Conservation (phyloP, 2,797 vertebrate genomes). For the Hydrolagus colliei region DNA sequence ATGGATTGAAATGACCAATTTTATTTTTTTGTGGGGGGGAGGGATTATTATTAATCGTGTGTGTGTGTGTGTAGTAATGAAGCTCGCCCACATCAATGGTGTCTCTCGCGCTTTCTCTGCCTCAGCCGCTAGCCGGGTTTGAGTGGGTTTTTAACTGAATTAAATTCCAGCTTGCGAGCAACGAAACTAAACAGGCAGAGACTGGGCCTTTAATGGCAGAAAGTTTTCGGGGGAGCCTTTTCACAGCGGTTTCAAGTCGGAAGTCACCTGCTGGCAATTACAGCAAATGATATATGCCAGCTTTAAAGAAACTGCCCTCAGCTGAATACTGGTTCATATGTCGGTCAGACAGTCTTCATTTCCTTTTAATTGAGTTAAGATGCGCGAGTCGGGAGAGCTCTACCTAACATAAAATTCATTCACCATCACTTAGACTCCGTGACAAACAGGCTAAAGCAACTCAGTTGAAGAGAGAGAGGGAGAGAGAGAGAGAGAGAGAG, state of each 20-base stretch:
- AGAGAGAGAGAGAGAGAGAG: no score
- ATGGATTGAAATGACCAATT: no score
- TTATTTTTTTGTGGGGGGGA: no score
- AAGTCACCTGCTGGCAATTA: constrained; percentile 64
- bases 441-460: constrained; percentile 20
- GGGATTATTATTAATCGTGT: no score
- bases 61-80: no score
- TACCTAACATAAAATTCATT: constrained; percentile 55
- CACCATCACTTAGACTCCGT: no score
- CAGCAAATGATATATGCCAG: constrained; percentile 59
- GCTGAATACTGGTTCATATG: constrained; percentile 87
- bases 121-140: no score
- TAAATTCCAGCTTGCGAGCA: constrained; percentile 13
- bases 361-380: constrained; percentile 97
- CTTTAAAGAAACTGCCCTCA: constrained; percentile 67
- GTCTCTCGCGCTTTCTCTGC: no score
- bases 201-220: constrained; percentile 25
- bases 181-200: constrained; percentile 14
- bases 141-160: background rate
- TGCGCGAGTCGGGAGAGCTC: constrained; percentile 85
- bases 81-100: no score
- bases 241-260: constrained; percentile 61
- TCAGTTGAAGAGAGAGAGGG: background rate
- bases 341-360: constrained; percentile 87
- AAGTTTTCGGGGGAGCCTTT: constrained; percentile 38